These are phyloP conservation scores for Cantharis rustica DNA, from an alignment of 2,888 invertebrate species.

Conservation along the genomic window DNA sequence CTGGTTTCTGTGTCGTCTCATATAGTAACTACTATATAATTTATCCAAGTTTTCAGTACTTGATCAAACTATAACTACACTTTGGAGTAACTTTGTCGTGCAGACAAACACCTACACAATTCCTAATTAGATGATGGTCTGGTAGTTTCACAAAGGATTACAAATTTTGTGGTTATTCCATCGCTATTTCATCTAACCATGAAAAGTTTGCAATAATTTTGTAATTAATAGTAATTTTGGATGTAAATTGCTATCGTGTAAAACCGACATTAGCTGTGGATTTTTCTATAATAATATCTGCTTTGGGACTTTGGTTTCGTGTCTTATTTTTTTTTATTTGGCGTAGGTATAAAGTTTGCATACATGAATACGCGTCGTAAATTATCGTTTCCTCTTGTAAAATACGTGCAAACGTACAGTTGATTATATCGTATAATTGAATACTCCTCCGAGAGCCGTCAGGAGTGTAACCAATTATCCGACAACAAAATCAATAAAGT, in stretches of 20 bases:
- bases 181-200: neutral
- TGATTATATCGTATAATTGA: constrained; percentile 26
- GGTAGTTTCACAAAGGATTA: neutral
- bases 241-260: neutral
- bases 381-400: constrained; percentile 10
- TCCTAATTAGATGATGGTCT: neutral
- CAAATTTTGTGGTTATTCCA: neutral
- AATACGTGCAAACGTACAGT: constrained; percentile 18
- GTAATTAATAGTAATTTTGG: neutral
- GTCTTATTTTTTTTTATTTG: neutral
- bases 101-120: neutral
- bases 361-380: constrained; percentile 15
- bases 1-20: neutral
- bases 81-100: neutral
- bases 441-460: constrained; percentile 1
- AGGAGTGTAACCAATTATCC: constrained; percentile 1
- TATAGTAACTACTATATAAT: neutral
- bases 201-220: neutral
- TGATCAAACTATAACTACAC: neutral
- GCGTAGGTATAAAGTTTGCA: neutral
- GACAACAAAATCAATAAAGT: neutral
- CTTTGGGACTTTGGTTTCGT: neutral
- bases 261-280: neutral
- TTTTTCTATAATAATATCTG: neutral
- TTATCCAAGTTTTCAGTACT: neutral